Conservation (phyloP, 2,113 vertebrate species). For the Rutilus rutilus region DNA sequence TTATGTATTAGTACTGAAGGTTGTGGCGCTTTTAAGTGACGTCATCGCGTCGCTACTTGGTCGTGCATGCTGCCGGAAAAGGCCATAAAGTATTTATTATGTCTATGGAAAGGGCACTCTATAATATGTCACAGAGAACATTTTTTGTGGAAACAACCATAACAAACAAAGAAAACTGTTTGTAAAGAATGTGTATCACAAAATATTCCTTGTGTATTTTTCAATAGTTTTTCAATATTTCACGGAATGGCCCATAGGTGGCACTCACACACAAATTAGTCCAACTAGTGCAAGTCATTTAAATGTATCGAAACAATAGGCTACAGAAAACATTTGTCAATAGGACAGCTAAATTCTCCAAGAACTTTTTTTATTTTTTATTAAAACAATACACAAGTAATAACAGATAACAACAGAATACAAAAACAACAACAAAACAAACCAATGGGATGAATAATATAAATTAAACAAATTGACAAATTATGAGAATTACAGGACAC, state of each 20-base stretch:
- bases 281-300: background rate
- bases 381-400: too few species aligned
- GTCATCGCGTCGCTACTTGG: background rate
- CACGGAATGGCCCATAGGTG: constrained; percentile 13
- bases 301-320: background rate
- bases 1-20: background rate
- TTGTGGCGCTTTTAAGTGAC: constrained; percentile 47
- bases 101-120: background rate
- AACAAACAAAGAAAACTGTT: background rate
- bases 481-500: too few species aligned
- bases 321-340: background rate
- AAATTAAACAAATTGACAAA: too few species aligned
- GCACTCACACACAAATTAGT: background rate
- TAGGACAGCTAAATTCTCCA: background rate
- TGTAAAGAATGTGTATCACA: background rate
- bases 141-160: background rate
- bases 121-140: background rate
- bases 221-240: background rate
- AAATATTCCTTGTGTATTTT: background rate
- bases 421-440: too few species aligned
- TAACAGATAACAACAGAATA: too few species aligned
- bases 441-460: too few species aligned
- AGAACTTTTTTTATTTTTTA: too few species aligned
- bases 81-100: too few species aligned
- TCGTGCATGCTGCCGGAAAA: background rate